Percentiles rank a stretch among this genome's conserved stretches.
Evolutionary conservation across 2,888 invertebrate species (phyloP).

Genomic region (Hybos culiciformis): DNA sequence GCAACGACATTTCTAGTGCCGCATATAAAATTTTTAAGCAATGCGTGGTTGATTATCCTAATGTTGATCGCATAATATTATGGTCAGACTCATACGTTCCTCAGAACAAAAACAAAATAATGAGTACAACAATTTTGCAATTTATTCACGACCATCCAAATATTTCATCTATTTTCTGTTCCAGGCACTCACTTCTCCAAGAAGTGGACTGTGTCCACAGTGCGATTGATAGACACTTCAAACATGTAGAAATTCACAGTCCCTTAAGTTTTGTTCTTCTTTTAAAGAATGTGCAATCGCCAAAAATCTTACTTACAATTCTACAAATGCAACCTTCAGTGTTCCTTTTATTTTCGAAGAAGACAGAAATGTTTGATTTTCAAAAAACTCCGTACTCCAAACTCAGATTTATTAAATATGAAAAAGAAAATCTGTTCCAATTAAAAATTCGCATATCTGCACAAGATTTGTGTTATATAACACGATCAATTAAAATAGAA

Average conservation of each 20-base stretch:
- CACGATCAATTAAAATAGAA: too few species aligned
- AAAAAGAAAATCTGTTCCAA: neutral
- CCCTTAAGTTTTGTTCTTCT: neutral
- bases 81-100: neutral
- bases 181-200: neutral
- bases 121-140: too few species aligned
- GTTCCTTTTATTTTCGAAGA: neutral
- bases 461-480: neutral
- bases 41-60: neutral
- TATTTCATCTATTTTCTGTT: too few species aligned
- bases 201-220: neutral
- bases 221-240: neutral
- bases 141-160: too few species aligned
- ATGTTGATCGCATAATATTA: neutral
- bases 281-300: neutral
- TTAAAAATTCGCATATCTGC: neutral
- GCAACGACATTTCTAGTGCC: neutral
- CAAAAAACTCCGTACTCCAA: neutral
- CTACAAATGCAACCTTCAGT: neutral
- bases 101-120: too few species aligned
- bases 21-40: neutral
- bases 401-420: neutral
- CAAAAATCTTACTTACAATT: neutral
- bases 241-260: neutral
- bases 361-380: neutral